These are phyloP conservation scores for Leptopilina boulardi DNA, from an alignment of 1,140 invertebrate species.

Conservation along the genomic window DNA sequence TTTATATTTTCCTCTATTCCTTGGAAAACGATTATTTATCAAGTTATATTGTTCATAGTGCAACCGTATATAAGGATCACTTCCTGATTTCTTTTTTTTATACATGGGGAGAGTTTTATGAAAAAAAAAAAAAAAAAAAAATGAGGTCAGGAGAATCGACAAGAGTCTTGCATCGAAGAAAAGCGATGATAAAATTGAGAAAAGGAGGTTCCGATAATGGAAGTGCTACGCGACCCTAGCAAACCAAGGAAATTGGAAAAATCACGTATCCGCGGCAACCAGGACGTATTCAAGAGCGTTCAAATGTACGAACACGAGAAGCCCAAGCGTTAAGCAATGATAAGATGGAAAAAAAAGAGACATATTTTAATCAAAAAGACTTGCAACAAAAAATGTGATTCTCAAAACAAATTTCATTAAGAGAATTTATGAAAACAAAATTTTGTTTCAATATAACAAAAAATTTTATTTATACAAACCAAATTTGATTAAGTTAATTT, in stretches of 20 bases:
- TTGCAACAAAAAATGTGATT: background rate
- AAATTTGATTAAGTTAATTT: no score
- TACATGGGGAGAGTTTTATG: background rate
- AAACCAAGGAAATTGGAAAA: constrained; percentile 29
- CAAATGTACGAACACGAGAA: constrained; percentile 10
- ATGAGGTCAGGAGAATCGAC: constrained; percentile 26
- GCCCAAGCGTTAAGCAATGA: constrained; percentile 15
- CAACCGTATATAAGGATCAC: background rate
- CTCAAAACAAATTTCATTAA: no score
- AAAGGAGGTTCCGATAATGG: constrained; percentile 32
- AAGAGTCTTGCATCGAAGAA: constrained; percentile 19
- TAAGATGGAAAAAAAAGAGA: background rate
- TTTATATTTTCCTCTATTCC: background rate
- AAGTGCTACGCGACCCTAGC: constrained; percentile 26
- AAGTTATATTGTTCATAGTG: background rate
- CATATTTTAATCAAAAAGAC: background rate
- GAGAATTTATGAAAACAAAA: no score
- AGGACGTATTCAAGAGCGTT: constrained; percentile 7
- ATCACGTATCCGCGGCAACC: constrained; percentile 30
- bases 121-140: constrained; percentile 16
- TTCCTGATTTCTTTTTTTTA: background rate
- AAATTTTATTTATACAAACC: no score
- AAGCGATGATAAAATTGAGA: constrained; percentile 28
- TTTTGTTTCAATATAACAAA: no score
- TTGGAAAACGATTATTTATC: background rate